Evolutionary conservation across 2,888 invertebrate genomes (phyloP).

Genomic region (Dinocampus coccinellae): DNA sequence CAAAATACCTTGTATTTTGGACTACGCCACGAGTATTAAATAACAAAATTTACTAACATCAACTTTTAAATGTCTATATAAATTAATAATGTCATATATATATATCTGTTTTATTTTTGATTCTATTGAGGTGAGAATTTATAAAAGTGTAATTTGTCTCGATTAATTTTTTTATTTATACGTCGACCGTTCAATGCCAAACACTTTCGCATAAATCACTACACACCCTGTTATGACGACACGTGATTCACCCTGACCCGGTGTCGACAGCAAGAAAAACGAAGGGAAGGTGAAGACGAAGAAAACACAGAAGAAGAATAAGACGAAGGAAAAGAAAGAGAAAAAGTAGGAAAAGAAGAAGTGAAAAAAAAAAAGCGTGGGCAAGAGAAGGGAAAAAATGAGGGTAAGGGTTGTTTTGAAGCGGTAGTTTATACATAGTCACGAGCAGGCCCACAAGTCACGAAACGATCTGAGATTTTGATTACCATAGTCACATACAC

Average conservation of each 20-base stretch:
- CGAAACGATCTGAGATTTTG: slow-evolving; percentile 35
- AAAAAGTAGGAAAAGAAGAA: not conserved
- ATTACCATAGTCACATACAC: slow-evolving; percentile 32
- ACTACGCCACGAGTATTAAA: not conserved
- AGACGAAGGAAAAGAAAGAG: not conserved
- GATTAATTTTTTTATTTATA: not conserved
- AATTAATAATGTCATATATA: not conserved
- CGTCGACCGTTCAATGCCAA: not conserved
- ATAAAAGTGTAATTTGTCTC: not conserved
- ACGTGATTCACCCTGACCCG: slow-evolving; percentile 64
- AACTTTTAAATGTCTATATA: not conserved
- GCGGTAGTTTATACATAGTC: not conserved
- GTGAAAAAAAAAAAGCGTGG: not conserved
- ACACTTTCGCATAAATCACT: slow-evolving; percentile 54
- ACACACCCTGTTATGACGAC: slow-evolving; percentile 61
- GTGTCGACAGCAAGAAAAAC: slow-evolving; percentile 27
- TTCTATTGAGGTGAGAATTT: not conserved
- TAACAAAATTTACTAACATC: not conserved
- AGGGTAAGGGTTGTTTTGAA: not conserved
- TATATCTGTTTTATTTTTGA: not conserved
- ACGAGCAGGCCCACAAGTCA: slow-evolving; percentile 29
- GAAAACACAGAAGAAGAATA: not conserved
- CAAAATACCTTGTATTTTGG: slow-evolving; percentile 28
- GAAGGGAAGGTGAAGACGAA: not conserved
- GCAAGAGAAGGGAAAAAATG: not conserved